A percentile compares a stretch with the other conserved stretches of the same genome.
Evolutionary conservation across 2,113 vertebrate species (phyloP).

Genomic region (Rhinopomastus cyanomelas): DNA sequence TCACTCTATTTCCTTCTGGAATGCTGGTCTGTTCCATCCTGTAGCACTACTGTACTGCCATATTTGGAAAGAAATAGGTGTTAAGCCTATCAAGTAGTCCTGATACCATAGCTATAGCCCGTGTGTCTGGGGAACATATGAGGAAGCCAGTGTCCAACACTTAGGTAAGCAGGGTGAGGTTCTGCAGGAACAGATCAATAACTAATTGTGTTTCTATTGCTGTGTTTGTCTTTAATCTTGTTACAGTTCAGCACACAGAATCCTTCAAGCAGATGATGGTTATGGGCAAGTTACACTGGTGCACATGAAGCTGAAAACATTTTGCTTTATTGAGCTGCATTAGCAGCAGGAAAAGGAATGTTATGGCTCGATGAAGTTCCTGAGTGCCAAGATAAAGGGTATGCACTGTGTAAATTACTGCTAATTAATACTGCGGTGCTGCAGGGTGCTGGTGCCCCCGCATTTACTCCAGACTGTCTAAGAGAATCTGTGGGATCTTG

Average conservation of each 20-base stretch:
- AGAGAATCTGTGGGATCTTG: background rate
- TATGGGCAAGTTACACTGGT: background rate
- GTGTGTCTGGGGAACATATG: background rate
- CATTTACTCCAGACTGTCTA: background rate
- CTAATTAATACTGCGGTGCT: background rate
- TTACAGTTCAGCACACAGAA: background rate
- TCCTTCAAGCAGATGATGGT: background rate
- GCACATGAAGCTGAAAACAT: background rate
- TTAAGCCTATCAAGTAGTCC: background rate
- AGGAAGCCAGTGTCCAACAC: background rate
- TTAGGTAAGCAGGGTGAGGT: background rate
- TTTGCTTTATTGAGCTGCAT: background rate
- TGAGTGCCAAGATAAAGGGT: background rate
- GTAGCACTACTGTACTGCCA: background rate
- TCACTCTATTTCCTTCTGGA: background rate
- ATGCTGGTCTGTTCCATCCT: background rate
- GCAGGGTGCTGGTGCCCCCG: background rate
- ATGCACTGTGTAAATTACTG: background rate
- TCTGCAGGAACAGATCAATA: slow-evolving; percentile 1
- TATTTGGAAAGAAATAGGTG: background rate
- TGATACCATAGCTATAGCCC: accelerated
- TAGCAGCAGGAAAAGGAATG: background rate
- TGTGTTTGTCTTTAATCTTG: background rate
- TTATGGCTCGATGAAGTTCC: background rate
- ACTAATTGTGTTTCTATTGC: background rate